Percentiles rank a stretch among this genome's conserved stretches.
These are phyloP conservation scores for Hydraecia micacea DNA, from an alignment of 2,888 invertebrate genomes.

Conservation along the genomic window DNA sequence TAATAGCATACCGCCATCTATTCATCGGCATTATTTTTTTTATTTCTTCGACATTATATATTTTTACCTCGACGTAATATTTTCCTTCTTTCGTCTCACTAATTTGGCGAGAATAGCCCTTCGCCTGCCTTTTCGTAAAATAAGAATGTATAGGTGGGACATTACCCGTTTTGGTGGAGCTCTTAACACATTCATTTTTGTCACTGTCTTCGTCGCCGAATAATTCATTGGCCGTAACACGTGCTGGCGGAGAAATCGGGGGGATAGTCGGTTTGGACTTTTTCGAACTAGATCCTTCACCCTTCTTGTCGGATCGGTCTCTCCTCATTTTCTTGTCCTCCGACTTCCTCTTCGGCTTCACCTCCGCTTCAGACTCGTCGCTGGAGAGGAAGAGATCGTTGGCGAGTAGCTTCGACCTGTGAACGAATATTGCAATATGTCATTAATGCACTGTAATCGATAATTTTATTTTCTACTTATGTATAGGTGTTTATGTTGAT, in stretches of 20 bases:
- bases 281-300: slow-evolving; percentile 8
- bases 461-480: no score
- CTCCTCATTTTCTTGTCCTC: slow-evolving; percentile 2
- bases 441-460: no score
- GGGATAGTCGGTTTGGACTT: not conserved
- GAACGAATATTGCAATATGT: not conserved
- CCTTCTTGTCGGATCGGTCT: not conserved
- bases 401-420: not conserved
- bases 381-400: slow-evolving; percentile 1
- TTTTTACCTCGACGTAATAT: slow-evolving; percentile 2
- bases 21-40: not conserved
- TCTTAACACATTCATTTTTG: not conserved
- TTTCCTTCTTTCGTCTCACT: slow-evolving; percentile 7
- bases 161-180: not conserved
- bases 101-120: not conserved
- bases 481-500: no score
- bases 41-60: not conserved
- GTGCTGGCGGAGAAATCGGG: not conserved
- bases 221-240: not conserved
- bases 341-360: not conserved
- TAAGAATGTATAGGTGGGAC: no score
- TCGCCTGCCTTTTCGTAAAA: not conserved
- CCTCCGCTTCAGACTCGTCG: not conserved
- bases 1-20: not conserved
- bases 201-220: slow-evolving; percentile 7